Percentiles rank a stretch among this genome's conserved stretches.
Evolutionary conservation across 2,797 vertebrate genomes (phyloP).

Genomic region (Acestrorhynchus altus): DNA sequence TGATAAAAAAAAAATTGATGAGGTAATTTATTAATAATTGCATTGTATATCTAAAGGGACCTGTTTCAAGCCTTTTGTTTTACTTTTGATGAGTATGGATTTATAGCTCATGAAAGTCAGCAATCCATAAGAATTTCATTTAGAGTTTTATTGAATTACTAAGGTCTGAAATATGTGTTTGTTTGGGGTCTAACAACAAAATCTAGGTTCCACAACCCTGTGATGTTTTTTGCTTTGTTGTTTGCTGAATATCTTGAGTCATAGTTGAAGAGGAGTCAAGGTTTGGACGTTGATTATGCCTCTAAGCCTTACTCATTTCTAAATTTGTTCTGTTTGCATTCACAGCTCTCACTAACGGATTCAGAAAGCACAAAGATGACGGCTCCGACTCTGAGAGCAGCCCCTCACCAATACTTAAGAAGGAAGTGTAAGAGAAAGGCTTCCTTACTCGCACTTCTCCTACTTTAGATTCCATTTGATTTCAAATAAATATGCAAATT

Average conservation of each 20-base stretch:
- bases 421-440: constrained; percentile 82
- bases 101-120: no score
- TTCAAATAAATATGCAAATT: neutral
- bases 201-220: neutral
- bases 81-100: no score
- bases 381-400: constrained; percentile 86
- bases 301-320: neutral
- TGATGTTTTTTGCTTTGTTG: neutral
- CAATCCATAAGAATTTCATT: no score
- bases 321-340: constrained; percentile 44
- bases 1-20: no score
- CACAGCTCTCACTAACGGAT: constrained; percentile 90
- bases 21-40: no score
- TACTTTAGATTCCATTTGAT: neutral
- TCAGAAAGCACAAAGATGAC: constrained; percentile 81
- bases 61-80: no score
- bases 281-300: neutral
- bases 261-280: constrained; percentile 40
- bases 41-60: no score
- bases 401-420: constrained; percentile 79
- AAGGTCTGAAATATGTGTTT: no score
- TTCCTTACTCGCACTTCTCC: neutral
- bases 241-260: neutral
- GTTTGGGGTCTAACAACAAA: no score
- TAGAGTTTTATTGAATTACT: no score